Conservation (phyloP, 1,140 invertebrate species). For the Caenorhabditis brenneri region DNA sequence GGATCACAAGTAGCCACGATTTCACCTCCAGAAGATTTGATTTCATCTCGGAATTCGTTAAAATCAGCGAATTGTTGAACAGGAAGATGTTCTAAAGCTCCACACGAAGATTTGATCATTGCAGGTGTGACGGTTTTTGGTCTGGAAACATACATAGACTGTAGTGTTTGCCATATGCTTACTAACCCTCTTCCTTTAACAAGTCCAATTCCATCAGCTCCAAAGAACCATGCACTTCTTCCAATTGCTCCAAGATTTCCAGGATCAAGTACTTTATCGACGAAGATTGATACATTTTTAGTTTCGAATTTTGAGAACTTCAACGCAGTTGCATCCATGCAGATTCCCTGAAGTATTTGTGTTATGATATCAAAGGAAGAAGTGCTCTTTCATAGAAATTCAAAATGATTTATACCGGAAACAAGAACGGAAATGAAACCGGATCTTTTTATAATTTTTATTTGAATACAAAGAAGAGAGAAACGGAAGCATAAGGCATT, state of each 20-base stretch:
- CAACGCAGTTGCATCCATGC: conserved; percentile 5
- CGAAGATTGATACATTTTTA: not conserved
- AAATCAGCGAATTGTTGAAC: conserved; percentile 6
- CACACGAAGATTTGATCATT: conserved; percentile 42
- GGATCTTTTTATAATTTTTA: no score
- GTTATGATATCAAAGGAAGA: not conserved
- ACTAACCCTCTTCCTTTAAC: conserved; percentile 38
- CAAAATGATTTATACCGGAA: no score
- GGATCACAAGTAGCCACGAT: conserved; percentile 44
- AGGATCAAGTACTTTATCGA: conserved; percentile 35
- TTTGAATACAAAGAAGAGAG: no score
- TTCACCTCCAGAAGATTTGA: not conserved
- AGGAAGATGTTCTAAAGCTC: conserved; percentile 37
- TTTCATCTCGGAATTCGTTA: conserved; percentile 5
- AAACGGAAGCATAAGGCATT: no score
- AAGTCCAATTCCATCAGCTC: conserved; percentile 21
- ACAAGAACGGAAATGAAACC: no score
- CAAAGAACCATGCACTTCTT: conserved; percentile 36
- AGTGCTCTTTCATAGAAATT: no score
- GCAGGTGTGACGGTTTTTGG: conserved; percentile 17
- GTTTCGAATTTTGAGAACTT: not conserved
- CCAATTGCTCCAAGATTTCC: conserved; percentile 48
- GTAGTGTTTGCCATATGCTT: not conserved
- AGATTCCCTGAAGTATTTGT: conserved; percentile 28
- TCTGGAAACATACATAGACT: conserved; percentile 44